Evolutionary conservation across 2,888 invertebrate genomes (phyloP), one percentile per base, ranked within the genome.

Genomic region (Scaptomyza caliginosa): DNA sequence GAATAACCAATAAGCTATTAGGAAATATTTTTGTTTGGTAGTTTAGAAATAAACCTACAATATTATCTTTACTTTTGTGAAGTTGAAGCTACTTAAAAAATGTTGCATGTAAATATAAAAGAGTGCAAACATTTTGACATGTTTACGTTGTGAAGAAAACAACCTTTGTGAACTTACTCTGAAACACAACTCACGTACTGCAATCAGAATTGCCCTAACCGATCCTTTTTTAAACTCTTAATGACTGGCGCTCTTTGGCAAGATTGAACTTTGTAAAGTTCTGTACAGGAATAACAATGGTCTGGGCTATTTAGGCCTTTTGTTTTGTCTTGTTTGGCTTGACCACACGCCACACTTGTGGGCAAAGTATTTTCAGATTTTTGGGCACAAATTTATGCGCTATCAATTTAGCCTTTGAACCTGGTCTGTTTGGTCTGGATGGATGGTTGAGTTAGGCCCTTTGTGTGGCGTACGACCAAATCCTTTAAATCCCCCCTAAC

Each of bases 311-410:
- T 75, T 63, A 46, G 56, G 51, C 45, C 49, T 40, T 65, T 69
- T 64, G 48, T 38, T 58, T 55, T 49, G 62, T 50, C 55, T 76
- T 73, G 56, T 56, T 65, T 69, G 57, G 62, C 74, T 76, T 78
- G 83, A 77, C 82, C 80, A 73, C 68, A 67, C 49, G 68, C 59
- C 62, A 58, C 59, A 67, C 59, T 63, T 60, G 60, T 58, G 67
- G 67, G 59, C 59, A 62, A 45, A 64, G 71, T 43, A 59, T 65
- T 67, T 82, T 68, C 52, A 55, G 68, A 74, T 60, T 71, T 69
- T 58, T 67, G 55, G 54, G 40, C 51, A 60, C 57, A 69, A 82
- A 82, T 81, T 79, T 81, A 81, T 80, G 78, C 79, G 65, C 59
- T 73, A 71, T 68, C 79, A 71, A 69, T 79, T 81, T 69, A 65